Evolutionary conservation across 1,140 invertebrate species (phyloP).

Genomic region (Cataglyphis hispanica): DNA sequence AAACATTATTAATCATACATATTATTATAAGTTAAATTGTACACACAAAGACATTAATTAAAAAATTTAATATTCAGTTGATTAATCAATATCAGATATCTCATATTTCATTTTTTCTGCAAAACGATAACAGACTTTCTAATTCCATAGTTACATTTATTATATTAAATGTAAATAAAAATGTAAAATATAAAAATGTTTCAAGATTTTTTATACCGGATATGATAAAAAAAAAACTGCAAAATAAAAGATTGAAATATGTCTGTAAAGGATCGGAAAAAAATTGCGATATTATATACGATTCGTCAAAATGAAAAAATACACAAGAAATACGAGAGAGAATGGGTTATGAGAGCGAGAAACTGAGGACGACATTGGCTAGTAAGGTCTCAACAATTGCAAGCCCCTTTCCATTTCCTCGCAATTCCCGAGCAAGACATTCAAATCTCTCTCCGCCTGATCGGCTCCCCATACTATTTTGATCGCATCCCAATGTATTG

Average conservation of each 20-base stretch:
- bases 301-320: not conserved
- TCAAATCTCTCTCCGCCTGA: slow-evolving; percentile 73
- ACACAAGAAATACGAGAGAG: slow-evolving; percentile 6
- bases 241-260: no score
- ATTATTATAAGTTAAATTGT: not conserved
- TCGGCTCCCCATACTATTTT: slow-evolving; percentile 66
- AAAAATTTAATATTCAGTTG: not conserved
- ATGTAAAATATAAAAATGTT: no score
- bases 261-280: no score
- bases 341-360: slow-evolving; percentile 15
- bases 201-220: not conserved
- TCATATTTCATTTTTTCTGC: not conserved
- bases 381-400: slow-evolving; percentile 66
- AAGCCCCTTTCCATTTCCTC: slow-evolving; percentile 47
- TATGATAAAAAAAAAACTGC: not conserved
- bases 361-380: slow-evolving; percentile 20
- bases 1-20: not conserved
- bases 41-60: not conserved
- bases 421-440: slow-evolving; percentile 77
- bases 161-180: no score
- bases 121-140: not conserved
- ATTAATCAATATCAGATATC: not conserved
- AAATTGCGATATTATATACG: slow-evolving; percentile 22
- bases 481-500: slow-evolving; percentile 77
- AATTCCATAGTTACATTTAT: no score